Evolutionary conservation across 2,113 vertebrate species (phyloP).

Genomic region (Capra hircus): DNA sequence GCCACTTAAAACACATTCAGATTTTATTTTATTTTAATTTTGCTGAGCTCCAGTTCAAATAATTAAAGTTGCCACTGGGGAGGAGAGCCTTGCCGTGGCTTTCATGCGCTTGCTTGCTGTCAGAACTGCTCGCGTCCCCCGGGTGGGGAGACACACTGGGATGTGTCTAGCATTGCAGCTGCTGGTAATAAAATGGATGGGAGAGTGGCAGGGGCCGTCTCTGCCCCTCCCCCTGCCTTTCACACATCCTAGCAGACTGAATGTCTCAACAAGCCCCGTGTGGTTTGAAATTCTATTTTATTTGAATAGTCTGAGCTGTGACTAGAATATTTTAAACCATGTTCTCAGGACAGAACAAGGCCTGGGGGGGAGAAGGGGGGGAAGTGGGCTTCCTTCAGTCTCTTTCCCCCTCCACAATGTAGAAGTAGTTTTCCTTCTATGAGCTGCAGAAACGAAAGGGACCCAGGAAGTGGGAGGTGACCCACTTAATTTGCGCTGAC

Average conservation of each 20-base stretch:
- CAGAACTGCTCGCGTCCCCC: conserved; percentile 59
- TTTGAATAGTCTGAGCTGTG: conserved; percentile 79
- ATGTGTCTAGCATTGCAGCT: conserved; percentile 73
- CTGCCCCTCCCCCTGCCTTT: conserved; percentile 62
- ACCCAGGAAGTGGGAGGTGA: not conserved
- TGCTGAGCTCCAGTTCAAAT: conserved; percentile 75
- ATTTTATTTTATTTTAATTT: conserved; percentile 71
- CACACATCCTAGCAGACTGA: conserved; percentile 71
- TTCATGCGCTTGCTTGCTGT: conserved; percentile 54
- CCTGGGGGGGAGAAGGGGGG: rapidly evolving
- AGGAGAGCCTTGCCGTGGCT: conserved; percentile 59
- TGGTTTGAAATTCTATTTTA: conserved; percentile 80
- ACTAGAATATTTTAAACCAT: conserved; percentile 79
- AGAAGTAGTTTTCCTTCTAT: not conserved
- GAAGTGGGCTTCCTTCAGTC: not conserved
- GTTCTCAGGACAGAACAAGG: conserved; percentile 67
- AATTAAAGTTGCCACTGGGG: conserved; percentile 74
- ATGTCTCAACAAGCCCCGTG: conserved; percentile 73
- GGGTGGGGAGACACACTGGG: conserved; percentile 56
- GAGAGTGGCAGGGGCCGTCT: conserved; percentile 62
- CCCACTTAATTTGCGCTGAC: not conserved
- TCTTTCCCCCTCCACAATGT: not conserved
- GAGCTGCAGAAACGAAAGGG: not conserved
- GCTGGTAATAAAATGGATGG: conserved; percentile 65
- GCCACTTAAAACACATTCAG: conserved; percentile 65